Evolutionary conservation across 2,113 vertebrate species (phyloP).

Genomic region (Sminthopsis crassicaudata): DNA sequence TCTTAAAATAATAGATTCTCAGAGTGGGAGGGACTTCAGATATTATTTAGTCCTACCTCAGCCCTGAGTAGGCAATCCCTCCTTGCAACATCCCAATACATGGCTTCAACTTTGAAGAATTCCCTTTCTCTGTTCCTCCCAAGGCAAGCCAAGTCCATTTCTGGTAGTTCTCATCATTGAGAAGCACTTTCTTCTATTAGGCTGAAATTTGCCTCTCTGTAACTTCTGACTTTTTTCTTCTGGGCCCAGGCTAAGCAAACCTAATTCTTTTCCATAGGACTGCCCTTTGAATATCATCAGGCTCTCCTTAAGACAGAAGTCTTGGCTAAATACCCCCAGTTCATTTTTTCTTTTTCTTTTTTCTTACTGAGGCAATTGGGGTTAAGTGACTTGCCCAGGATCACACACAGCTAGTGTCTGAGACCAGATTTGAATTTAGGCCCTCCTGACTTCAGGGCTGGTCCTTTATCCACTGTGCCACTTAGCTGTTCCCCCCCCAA

Average conservation of each 20-base stretch:
- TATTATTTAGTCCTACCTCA: not conserved
- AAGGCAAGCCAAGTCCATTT: not conserved
- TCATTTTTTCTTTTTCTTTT: not conserved
- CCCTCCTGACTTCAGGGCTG: no score
- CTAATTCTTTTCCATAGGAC: not conserved
- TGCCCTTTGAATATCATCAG: not conserved
- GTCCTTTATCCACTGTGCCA: no score
- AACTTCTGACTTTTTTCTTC: not conserved
- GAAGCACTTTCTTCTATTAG: not conserved
- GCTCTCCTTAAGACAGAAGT: not conserved
- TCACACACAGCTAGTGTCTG: no score
- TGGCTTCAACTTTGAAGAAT: not conserved
- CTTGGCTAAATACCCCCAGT: not conserved
- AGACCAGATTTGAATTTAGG: no score
- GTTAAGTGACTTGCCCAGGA: no score
- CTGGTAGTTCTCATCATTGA: not conserved
- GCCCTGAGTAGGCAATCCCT: not conserved
- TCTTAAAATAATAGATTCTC: not conserved
- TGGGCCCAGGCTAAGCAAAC: not conserved
- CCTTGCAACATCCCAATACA: not conserved
- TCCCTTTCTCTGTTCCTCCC: not conserved
- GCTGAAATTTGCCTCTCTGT: not conserved
- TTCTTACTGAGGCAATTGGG: no score
- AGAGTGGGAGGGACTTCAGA: not conserved
- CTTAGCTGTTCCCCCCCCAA: no score